These are phyloP conservation scores for Helostoma temminkii DNA, from an alignment of 2,797 vertebrate genomes.

Conservation along the genomic window DNA sequence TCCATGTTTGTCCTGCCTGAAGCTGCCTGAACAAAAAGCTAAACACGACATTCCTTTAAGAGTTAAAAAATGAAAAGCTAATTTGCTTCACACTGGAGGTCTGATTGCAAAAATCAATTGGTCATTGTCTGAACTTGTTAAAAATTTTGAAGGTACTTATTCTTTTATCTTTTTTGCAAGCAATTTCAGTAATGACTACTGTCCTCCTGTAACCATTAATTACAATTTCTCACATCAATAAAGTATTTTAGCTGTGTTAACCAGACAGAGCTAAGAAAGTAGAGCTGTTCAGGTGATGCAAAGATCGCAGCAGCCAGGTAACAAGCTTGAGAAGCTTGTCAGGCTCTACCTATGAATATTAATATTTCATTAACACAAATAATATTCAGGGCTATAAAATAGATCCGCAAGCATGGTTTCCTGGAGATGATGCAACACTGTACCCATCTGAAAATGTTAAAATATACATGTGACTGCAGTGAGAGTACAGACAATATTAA, in stretches of 20 bases:
- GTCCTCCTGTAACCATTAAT: slow-evolving; percentile 35
- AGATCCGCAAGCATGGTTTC: slow-evolving; percentile 39
- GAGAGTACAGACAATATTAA: slow-evolving; percentile 72
- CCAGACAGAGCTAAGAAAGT: slow-evolving; percentile 9
- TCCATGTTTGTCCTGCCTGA: slow-evolving; percentile 73
- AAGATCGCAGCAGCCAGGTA: slow-evolving; percentile 26
- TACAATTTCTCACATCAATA: slow-evolving; percentile 35
- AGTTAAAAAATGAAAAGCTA: slow-evolving; percentile 49
- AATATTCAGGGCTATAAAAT: slow-evolving; percentile 48
- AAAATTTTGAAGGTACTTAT: slow-evolving; percentile 34
- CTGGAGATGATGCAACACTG: slow-evolving; percentile 56
- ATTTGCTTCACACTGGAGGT: slow-evolving; percentile 19
- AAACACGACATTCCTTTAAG: slow-evolving; percentile 26
- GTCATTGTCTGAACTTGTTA: slow-evolving; percentile 49
- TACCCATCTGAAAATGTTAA: slow-evolving; percentile 66
- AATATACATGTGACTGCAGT: slow-evolving; percentile 73
- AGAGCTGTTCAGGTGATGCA: slow-evolving; percentile 17
- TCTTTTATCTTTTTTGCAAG: slow-evolving; percentile 40
- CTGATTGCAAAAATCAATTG: slow-evolving; percentile 52
- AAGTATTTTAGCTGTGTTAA: slow-evolving; percentile 13
- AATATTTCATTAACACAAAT: slow-evolving; percentile 73
- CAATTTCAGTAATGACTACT: slow-evolving; percentile 48
- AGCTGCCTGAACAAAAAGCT: slow-evolving; percentile 70
- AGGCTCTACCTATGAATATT: slow-evolving; percentile 39
- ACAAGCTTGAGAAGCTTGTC: slow-evolving; percentile 21